Percentiles rank a stretch among this genome's conserved stretches.
Conservation (phyloP, 92 coral and sea anemone genomes). For the Epizoanthus fatuus region DNA sequence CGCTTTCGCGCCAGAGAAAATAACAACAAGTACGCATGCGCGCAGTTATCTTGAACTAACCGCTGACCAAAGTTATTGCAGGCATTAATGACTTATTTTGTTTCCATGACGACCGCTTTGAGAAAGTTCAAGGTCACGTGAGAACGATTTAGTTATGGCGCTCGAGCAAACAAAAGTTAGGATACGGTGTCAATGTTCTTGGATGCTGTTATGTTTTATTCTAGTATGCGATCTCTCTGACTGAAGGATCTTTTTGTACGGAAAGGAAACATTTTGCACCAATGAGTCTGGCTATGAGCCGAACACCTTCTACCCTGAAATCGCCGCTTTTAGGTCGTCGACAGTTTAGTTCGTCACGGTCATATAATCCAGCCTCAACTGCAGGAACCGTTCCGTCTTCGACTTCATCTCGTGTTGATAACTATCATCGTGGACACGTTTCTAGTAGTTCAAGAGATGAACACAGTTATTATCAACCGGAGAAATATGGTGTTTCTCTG, state of each 20-base stretch:
- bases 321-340: conserved; percentile 30
- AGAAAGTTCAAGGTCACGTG: conserved; percentile 51
- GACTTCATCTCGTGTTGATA: conserved; percentile 2
- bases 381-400: conserved; percentile 1
- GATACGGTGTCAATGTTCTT: neutral
- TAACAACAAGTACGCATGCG: no score
- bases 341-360: conserved; percentile 17
- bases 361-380: conserved; percentile 2
- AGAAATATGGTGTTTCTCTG: conserved; percentile 3
- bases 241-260: conserved; percentile 9
- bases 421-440: conserved; percentile 1
- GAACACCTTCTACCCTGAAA: conserved; percentile 4
- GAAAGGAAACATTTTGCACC: conserved; percentile 6
- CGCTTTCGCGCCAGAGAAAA: no score
- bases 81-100: neutral
- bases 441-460: conserved; percentile 24
- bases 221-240: neutral
- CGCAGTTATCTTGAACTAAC: no score
- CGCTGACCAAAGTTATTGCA: neutral
- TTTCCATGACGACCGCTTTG: conserved; percentile 34
- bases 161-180: conserved; percentile 22
- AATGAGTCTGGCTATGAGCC: conserved; percentile 43
- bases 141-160: conserved; percentile 6
- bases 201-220: neutral
- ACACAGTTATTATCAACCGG: neutral